These are phyloP conservation scores for Mobula hypostoma DNA, from an alignment of 2,113 vertebrate genomes.

Conservation along the genomic window DNA sequence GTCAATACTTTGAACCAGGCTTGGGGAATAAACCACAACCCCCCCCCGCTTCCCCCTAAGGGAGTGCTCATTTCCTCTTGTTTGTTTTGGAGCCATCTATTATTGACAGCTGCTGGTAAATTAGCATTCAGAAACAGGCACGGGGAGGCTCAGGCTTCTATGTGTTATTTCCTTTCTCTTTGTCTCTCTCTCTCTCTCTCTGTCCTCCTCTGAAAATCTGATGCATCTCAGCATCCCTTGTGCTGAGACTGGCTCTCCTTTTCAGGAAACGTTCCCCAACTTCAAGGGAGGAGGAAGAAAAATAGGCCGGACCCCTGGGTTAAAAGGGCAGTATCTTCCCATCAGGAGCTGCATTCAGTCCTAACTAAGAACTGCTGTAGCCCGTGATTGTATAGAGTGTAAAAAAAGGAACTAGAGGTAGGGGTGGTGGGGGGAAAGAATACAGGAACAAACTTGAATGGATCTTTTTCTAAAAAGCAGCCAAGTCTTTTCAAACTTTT, in stretches of 20 bases:
- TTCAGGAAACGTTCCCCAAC: neutral
- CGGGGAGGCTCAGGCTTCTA: neutral
- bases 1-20: neutral
- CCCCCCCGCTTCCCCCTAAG: neutral
- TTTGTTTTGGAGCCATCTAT: neutral
- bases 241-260: neutral
- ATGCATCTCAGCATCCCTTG: neutral
- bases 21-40: neutral
- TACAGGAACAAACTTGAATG: conserved; percentile 21
- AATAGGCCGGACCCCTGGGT: neutral
- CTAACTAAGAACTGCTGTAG: neutral
- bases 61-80: conserved; percentile 2
- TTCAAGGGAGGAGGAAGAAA: neutral
- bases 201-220: neutral
- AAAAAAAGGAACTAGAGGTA: neutral
- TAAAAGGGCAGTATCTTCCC: conserved; percentile 7
- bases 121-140: conserved; percentile 12
- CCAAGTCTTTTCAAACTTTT: conserved; percentile 27
- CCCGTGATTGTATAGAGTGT: neutral
- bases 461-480: neutral
- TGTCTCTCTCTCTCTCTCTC: neutral
- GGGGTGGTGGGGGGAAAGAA: neutral
- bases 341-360: neutral
- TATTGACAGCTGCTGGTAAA: conserved; percentile 14
- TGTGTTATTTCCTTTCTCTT: neutral